Conservation (phyloP, 92 coral and sea anemone genomes). For the Blastomussa wellsi region DNA sequence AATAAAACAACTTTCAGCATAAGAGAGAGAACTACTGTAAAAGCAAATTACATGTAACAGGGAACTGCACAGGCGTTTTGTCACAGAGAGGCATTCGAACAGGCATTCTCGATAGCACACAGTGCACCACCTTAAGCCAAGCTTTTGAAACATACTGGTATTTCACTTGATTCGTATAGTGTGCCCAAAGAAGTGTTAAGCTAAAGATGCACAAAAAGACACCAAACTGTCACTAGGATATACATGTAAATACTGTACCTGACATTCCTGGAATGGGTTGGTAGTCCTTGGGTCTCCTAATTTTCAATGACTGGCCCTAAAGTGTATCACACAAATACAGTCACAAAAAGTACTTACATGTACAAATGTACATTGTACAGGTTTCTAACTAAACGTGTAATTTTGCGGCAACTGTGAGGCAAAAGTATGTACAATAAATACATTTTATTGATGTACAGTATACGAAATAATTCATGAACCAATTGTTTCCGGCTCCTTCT, state of each 20-base stretch:
- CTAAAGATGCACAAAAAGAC: no score
- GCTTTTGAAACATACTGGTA: not conserved
- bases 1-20: constrained; percentile 12
- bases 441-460: no score
- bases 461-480: no score
- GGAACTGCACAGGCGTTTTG: not conserved
- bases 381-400: no score
- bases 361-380: not conserved
- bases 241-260: no score
- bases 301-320: constrained; percentile 95
- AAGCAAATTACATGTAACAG: not conserved
- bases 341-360: not conserved
- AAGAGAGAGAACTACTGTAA: not conserved
- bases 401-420: no score
- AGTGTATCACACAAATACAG: not conserved
- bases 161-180: not conserved
- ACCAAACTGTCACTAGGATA: no score
- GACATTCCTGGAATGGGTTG: constrained; percentile 96
- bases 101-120: not conserved
- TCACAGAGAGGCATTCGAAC: not conserved
- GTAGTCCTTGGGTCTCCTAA: constrained; percentile 96
- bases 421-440: no score
- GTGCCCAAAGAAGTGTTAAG: no score
- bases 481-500: no score
- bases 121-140: no score